Conservation (phyloP, 1,140 invertebrate genomes). For the Musca domestica region DNA sequence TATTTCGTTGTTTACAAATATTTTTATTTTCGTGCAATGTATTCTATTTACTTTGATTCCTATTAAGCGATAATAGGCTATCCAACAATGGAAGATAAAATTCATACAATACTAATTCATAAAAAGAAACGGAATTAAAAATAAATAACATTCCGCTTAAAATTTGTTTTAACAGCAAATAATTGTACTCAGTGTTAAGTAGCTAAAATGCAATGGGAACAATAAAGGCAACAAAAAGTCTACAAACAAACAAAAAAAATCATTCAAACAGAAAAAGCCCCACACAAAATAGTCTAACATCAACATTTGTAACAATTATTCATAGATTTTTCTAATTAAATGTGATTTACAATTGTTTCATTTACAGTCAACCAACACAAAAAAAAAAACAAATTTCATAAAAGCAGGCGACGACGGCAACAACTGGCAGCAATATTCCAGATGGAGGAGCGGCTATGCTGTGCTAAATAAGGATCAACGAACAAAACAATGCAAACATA, state of each 20-base stretch:
- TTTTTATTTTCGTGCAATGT: too few species aligned
- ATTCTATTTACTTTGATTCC: too few species aligned
- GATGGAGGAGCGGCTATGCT: too few species aligned
- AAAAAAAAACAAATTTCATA: neutral
- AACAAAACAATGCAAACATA: too few species aligned
- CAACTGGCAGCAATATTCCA: too few species aligned
- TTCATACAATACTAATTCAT: neutral
- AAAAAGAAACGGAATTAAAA: conserved; percentile 9
- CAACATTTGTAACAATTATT: conserved; percentile 16
- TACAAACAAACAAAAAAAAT: neutral
- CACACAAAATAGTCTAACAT: conserved; percentile 8
- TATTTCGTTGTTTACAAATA: too few species aligned
- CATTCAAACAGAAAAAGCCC: neutral
- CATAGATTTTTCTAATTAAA: conserved; percentile 22
- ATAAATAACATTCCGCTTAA: conserved; percentile 16
- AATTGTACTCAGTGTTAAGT: neutral
- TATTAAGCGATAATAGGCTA: too few species aligned
- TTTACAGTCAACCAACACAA: conserved; percentile 1
- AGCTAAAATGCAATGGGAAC: conserved; percentile 4
- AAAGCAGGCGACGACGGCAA: neutral
- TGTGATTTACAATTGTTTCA: conserved; percentile 22
- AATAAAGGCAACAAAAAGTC: neutral
- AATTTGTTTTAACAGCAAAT: neutral
- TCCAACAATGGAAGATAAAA: neutral
- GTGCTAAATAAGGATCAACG: too few species aligned